Base-by-base conservation (phyloP, 1,140 invertebrate genomes). In the Amyelois transitella region DNA sequence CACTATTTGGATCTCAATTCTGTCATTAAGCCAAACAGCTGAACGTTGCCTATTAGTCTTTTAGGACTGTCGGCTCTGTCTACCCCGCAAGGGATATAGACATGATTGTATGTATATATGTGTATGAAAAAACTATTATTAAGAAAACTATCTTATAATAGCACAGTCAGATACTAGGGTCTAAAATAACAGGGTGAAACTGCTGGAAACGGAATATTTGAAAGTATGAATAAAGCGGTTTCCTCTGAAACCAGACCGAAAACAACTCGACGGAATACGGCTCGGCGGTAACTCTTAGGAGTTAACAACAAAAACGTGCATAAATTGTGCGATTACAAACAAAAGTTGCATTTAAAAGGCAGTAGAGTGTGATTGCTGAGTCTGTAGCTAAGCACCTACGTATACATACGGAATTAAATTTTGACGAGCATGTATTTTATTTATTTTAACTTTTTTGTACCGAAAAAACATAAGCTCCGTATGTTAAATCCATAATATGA, bases 311-410 rank as follows among this genome's bases (percentile, higher is more conserved):
- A 66, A 53, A 69, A 64, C 53, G 49, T 59, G 57, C 63, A 74
- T 71, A 74, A 74, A 74, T 74, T 65, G 63, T 60, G 43, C 43
- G 58, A 69, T 71, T 59, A 62, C 66, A 64, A 71, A 66, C 64
- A 69, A 69, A 66, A 68, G 61, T 71, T 66, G 55, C 57, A 64
- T 61, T 74, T 71, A 63, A 69, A 69, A 68, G 65, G 52, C 51
- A 52, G 50, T 51, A 69, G 64, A 67, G 60, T 69, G 62, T 62
- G 64, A 71, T 64, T 66, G 71, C 58, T 43, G 55, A 62, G 65
- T 63, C 62, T 66, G 70, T 53, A 54, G 60, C 25, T 58, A 57
- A 64, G 50, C 57, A 55, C 52, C 24, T 32, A 44, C 12, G 0
- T 7, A 14, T 18, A 57, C 14, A 53, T 21, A 71, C 55, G 28